Percentiles rank a stretch among this genome's conserved stretches.
Conservation (phyloP, 2,113 vertebrate species). For the Prietella phreatophila region DNA sequence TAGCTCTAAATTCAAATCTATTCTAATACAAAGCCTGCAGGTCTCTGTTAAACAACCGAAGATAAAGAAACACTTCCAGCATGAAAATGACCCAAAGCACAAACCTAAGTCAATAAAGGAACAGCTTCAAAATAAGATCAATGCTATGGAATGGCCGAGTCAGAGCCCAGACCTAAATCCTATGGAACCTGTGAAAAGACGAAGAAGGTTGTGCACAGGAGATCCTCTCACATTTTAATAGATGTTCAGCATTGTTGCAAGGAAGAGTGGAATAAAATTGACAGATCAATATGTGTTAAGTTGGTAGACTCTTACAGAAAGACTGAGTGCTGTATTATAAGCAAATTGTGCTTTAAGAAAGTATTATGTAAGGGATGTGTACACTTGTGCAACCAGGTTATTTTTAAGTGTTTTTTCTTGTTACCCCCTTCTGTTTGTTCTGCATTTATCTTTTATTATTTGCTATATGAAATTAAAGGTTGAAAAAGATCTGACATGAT, state of each 20-base stretch:
- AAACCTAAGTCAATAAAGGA: background rate
- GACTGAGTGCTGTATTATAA: background rate
- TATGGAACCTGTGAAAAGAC: background rate
- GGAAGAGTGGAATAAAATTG: background rate
- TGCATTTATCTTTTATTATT: background rate
- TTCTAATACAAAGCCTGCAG: background rate
- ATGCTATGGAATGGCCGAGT: background rate
- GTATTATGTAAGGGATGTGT: no score
- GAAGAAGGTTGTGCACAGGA: background rate
- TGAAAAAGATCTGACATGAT: background rate
- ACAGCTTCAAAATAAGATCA: background rate
- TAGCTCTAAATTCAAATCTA: background rate
- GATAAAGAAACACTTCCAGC: background rate
- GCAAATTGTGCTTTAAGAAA: background rate
- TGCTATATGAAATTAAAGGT: background rate
- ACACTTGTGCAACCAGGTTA: no score
- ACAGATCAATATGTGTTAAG: background rate
- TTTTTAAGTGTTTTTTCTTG: no score
- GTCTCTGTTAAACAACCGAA: background rate
- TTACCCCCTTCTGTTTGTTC: background rate
- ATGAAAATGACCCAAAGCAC: background rate
- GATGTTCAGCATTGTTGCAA: background rate
- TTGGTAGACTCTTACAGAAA: background rate
- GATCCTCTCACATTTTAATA: background rate
- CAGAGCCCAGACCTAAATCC: background rate